Base-by-base conservation (phyloP, 2,888 invertebrate genomes). In the Morpho deidamia region DNA sequence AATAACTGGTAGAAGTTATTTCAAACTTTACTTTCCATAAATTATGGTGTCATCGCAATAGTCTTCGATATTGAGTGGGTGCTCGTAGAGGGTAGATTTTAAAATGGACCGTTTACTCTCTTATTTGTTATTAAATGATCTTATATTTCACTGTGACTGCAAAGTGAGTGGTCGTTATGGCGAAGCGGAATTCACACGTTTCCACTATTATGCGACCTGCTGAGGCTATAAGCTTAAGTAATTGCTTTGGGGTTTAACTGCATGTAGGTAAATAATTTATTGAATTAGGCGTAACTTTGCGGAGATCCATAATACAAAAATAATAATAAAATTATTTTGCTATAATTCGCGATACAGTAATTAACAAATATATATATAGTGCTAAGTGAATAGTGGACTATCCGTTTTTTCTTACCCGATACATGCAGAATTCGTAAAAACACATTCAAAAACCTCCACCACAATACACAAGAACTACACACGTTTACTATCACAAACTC, bases 1-100 rank as follows among this genome's bases (percentile, higher is more conserved):
- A 59, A 52, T 52, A 53, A 56, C 41, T 53, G 53, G 51, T 44
- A 40, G 23, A 61, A 61, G 51, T 61, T 59, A 57, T 57, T 55
- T 46, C 53, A 35, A 59, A 57, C 51, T 61, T 56, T 42, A 50
- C 53, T 53, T 59, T 55, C 38, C 51, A 55, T 61, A 59, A 61
- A 59, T 57, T 55, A 59, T 57, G 37, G 38, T 55, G 59, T 57
- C 57, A 38, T 55, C 53, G 55, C 46, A 59, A 55, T 55, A 50
- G 50, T 59, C 50, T 35, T 34, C 44, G 45, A 45, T 61, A 56
- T 61, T 61, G 54, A 58, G 53, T 61, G 54, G 55, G 53, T 49
- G 46, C 37, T 44, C 11, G 47, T 40, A 32, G 32, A 8, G 32
- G 44, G 44, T n/a, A n/a, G 54, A 54, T 41, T 54, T 54, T 54